Percentiles rank a stretch among this genome's conserved stretches.
Conservation (phyloP, 2,888 invertebrate genomes). For the Athetis lepigone region DNA sequence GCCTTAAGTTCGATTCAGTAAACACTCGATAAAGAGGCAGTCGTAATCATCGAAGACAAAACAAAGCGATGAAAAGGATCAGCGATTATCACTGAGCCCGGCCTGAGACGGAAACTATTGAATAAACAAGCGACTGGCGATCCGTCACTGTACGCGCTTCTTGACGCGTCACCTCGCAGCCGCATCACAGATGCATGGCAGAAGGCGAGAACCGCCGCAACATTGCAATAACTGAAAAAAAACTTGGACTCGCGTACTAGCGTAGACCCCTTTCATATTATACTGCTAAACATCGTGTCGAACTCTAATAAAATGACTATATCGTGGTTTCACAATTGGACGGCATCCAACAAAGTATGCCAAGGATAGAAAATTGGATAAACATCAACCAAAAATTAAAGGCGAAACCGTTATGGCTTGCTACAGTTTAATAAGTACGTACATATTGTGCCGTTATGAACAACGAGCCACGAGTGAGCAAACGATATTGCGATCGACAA, state of each 20-base stretch:
- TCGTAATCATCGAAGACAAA: constrained; percentile 60
- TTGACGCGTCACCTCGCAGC: constrained; percentile 46
- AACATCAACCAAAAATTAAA: constrained; percentile 44
- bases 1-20: constrained; percentile 23
- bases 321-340: constrained; percentile 43
- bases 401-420: constrained; percentile 47
- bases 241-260: background rate
- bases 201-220: constrained; percentile 28
- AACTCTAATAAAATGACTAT: constrained; percentile 30
- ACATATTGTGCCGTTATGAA: constrained; percentile 60
- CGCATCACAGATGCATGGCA: constrained; percentile 25
- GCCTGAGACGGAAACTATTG: constrained; percentile 68
- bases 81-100: constrained; percentile 55
- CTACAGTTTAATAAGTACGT: constrained; percentile 61
- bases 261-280: constrained; percentile 17
- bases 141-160: constrained; percentile 63
- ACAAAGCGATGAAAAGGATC: constrained; percentile 63
- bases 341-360: constrained; percentile 38
- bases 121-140: constrained; percentile 71
- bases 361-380: constrained; percentile 41
- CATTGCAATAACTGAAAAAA: background rate
- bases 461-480: constrained; percentile 60
- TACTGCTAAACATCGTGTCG: constrained; percentile 23
- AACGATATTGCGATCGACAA: constrained; percentile 65
- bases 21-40: constrained; percentile 49